These are phyloP conservation scores for Hirtodrosophila trivittata DNA, from an alignment of 2,888 invertebrate genomes.

Conservation along the genomic window DNA sequence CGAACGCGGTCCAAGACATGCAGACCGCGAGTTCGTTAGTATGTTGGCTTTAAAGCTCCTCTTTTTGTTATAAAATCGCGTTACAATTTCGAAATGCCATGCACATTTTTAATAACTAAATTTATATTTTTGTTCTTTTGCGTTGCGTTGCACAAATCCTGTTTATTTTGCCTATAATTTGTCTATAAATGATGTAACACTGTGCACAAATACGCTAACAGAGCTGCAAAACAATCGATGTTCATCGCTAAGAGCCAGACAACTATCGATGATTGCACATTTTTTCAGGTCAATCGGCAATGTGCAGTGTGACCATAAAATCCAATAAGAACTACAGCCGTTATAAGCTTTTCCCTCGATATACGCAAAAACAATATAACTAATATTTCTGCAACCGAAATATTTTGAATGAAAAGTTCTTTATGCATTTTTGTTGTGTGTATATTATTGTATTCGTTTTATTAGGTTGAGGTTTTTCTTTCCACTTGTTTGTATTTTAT, in stretches of 20 bases:
- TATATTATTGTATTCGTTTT: conserved; percentile 73
- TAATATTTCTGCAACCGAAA: background rate
- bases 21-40: conserved; percentile 32
- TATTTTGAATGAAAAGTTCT: no score
- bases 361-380: background rate
- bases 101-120: conserved; percentile 38
- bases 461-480: conserved; percentile 56
- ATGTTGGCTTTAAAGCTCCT: conserved; percentile 25
- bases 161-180: conserved; percentile 41
- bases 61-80: conserved; percentile 36
- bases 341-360: no score
- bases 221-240: conserved; percentile 12
- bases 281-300: background rate
- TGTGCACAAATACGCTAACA: conserved; percentile 33
- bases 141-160: conserved; percentile 26
- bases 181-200: conserved; percentile 61
- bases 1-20: conserved; percentile 47
- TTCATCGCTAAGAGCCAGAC: no score
- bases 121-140: conserved; percentile 23
- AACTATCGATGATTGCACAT: no score
- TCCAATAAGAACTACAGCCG: no score
- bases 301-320: background rate
- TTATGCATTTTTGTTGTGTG: conserved; percentile 36
- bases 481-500: conserved; percentile 62
- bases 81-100: conserved; percentile 33